Evolutionary conservation across 2,888 invertebrate genomes (phyloP).

Genomic region (Ptilodon capucinus): DNA sequence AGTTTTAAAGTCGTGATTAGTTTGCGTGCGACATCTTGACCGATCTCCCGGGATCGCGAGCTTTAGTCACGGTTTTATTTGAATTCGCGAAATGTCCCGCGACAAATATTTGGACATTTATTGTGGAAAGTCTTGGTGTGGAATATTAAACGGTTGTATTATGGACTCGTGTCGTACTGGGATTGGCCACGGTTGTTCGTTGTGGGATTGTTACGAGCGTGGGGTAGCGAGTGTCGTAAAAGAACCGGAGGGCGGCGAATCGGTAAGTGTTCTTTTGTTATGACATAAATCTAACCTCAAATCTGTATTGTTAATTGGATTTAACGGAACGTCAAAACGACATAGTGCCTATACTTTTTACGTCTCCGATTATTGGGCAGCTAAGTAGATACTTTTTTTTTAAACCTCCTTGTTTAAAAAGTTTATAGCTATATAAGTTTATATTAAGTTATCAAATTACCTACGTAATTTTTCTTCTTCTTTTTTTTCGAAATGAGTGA

Average conservation of each 20-base stretch:
- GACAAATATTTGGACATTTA: constrained; percentile 82
- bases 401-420: too few species aligned
- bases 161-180: constrained; percentile 48
- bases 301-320: too few species aligned
- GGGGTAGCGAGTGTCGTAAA: too few species aligned
- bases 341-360: too few species aligned
- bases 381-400: too few species aligned
- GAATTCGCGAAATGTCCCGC: constrained; percentile 71
- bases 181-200: constrained; percentile 56
- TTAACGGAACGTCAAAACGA: too few species aligned
- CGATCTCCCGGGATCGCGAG: constrained; percentile 71
- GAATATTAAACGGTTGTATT: constrained; percentile 74
- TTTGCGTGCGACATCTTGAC: constrained; percentile 48
- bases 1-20: constrained; percentile 28
- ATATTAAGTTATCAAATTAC: too few species aligned
- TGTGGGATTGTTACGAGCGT: neutral
- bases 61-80: constrained; percentile 79
- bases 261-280: neutral
- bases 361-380: too few species aligned
- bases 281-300: neutral
- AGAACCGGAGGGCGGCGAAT: neutral
- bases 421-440: too few species aligned
- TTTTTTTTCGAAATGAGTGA: too few species aligned
- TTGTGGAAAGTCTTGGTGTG: constrained; percentile 65
- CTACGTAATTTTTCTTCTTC: too few species aligned